These are phyloP conservation scores for Drosophila kurseongensis DNA, from an alignment of 1,140 invertebrate species.

Conservation along the genomic window DNA sequence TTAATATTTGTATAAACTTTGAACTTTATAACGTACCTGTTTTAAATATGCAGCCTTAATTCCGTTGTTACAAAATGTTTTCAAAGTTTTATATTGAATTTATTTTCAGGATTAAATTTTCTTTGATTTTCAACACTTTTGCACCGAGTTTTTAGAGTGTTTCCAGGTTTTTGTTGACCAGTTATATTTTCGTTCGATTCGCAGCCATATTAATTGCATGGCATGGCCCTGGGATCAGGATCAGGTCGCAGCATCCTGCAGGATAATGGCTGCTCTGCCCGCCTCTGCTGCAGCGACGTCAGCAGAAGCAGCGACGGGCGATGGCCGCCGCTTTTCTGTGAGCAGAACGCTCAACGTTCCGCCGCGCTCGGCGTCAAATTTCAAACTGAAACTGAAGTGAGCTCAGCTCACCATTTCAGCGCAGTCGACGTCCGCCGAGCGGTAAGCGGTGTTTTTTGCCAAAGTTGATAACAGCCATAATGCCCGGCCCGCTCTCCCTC, in stretches of 20 bases:
- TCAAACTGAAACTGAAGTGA: conserved; percentile 72
- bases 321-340: conserved; percentile 59
- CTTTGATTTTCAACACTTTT: conserved; percentile 17
- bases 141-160: conserved; percentile 7
- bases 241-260: conserved; percentile 42
- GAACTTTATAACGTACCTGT: conserved; percentile 20
- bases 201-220: conserved; percentile 18
- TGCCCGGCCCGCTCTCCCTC: conserved; percentile 34
- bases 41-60: conserved; percentile 7
- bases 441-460: conserved; percentile 65
- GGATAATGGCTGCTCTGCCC: conserved; percentile 49
- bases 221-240: conserved; percentile 30
- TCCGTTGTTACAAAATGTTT: not conserved
- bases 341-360: conserved; percentile 55
- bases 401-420: conserved; percentile 48
- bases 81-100: not conserved
- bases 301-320: conserved; percentile 24
- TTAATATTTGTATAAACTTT: conserved; percentile 6
- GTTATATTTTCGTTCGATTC: conserved; percentile 11
- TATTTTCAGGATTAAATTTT: not conserved
- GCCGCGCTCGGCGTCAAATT: conserved; percentile 79
- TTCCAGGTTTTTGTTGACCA: not conserved
- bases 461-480: conserved; percentile 78
- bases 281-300: conserved; percentile 30
- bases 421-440: conserved; percentile 27